A percentile compares a stretch with the other conserved stretches of the same genome.
Conservation (phyloP, 2,797 vertebrate genomes). For the Poecile montanus region DNA sequence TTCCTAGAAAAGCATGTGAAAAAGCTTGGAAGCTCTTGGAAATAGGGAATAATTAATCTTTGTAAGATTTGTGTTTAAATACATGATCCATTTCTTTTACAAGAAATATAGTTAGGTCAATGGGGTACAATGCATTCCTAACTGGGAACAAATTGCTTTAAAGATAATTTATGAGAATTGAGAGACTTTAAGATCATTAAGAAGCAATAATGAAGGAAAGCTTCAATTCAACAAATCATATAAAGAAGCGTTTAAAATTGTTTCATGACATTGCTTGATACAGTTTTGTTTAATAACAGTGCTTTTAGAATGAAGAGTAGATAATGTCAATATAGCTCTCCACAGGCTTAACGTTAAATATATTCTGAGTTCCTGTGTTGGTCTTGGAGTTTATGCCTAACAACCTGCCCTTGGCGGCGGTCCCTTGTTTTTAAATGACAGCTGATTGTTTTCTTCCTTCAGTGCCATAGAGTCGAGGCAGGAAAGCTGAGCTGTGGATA, state of each 20-base stretch:
- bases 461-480: rapidly evolving
- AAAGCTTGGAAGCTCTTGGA: neutral
- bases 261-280: neutral
- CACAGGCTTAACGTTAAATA: neutral
- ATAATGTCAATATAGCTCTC: neutral
- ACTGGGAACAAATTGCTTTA: neutral
- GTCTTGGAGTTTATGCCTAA: neutral
- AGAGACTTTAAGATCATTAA: neutral
- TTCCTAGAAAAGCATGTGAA: neutral
- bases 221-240: neutral
- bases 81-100: neutral
- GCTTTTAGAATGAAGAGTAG: neutral
- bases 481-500: neutral
- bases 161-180: neutral
- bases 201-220: neutral
- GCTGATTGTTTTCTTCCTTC: neutral
- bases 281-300: neutral
- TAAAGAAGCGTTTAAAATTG: neutral
- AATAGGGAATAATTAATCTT: neutral
- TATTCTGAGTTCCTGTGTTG: neutral
- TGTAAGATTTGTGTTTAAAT: neutral
- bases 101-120: neutral
- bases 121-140: neutral
- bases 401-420: neutral
- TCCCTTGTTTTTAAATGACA: neutral